phyloP scores from a whole-genome alignment of 2,113 vertebrate genomes.

The Miniopterus natalensis region DNA sequence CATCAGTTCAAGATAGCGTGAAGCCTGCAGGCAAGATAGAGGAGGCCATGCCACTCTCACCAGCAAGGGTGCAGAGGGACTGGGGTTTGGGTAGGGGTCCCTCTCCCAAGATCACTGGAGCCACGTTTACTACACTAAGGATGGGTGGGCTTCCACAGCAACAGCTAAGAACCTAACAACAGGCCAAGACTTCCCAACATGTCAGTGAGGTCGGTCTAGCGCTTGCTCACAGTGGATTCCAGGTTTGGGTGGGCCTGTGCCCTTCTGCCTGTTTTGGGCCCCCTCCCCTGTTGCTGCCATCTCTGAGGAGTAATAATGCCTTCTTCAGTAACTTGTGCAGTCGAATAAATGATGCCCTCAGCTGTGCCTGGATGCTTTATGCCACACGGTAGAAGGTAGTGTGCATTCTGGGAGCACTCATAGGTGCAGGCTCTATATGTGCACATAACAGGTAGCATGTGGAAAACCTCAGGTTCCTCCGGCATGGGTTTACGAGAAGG shows the following conservation, averaged over 20 bases:
- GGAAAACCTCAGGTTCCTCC: background rate
- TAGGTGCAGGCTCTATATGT: rapidly evolving
- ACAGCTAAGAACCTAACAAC: background rate
- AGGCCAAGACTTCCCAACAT: background rate
- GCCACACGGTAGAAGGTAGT: background rate
- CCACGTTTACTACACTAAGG: background rate
- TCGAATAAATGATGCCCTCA: background rate
- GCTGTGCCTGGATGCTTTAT: background rate
- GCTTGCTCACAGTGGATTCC: background rate
- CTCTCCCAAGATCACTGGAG: background rate
- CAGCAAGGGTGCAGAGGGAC: background rate
- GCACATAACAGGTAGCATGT: background rate
- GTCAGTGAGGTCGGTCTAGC: background rate
- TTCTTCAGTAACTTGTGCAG: background rate
- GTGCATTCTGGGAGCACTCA: background rate
- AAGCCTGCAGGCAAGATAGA: background rate
- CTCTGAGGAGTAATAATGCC: background rate
- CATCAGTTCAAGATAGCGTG: background rate
- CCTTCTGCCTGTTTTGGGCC: background rate
- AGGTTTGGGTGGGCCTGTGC: background rate
- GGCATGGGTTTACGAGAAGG: background rate
- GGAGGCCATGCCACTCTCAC: background rate
- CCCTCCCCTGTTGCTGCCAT: background rate
- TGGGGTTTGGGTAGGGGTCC: background rate
- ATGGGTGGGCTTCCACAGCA: background rate